phyloP scores from a whole-genome alignment of 2,888 invertebrate genomes.

The Heliothis peltigera region DNA sequence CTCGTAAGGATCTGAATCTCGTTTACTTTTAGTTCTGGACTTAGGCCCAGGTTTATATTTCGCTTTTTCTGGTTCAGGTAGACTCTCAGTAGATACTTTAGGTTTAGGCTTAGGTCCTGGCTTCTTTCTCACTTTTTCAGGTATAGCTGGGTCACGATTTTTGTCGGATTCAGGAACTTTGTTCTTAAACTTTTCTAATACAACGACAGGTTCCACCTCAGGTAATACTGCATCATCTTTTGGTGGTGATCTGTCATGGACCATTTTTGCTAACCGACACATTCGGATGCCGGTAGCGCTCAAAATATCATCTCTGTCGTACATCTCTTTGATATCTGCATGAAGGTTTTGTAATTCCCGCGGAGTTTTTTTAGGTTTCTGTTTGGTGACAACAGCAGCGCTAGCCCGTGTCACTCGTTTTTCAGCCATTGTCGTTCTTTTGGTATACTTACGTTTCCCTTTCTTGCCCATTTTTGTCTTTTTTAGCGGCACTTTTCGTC shows the following conservation, averaged over 20 bases:
- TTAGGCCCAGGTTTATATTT: slow-evolving; percentile 77
- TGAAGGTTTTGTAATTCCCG: slow-evolving; percentile 91
- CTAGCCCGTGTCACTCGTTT: slow-evolving; percentile 69
- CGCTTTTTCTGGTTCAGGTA: slow-evolving; percentile 51
- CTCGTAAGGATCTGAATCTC: slow-evolving; percentile 75
- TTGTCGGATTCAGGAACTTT: slow-evolving; percentile 36
- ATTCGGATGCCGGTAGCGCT: slow-evolving; percentile 91
- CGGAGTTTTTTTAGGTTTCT: slow-evolving; percentile 69
- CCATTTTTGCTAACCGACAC: slow-evolving; percentile 90
- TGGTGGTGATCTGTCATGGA: slow-evolving; percentile 71
- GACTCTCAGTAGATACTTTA: slow-evolving; percentile 50
- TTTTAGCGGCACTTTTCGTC: slow-evolving; percentile 44
- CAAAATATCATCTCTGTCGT: slow-evolving; percentile 91
- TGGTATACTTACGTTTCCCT: slow-evolving; percentile 50
- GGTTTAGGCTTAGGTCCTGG: slow-evolving; percentile 70
- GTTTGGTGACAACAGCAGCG: slow-evolving; percentile 50
- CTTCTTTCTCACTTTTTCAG: slow-evolving; percentile 68
- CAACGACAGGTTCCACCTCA: slow-evolving; percentile 70
- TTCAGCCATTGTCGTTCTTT: slow-evolving; percentile 33
- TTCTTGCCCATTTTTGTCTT: slow-evolving; percentile 52
- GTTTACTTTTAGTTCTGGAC: slow-evolving; percentile 74
- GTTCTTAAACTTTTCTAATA: slow-evolving; percentile 75
- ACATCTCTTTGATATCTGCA: slow-evolving; percentile 93
- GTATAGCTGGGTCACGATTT: slow-evolving; percentile 45
- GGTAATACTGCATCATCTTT: slow-evolving; percentile 62